Conservation (phyloP, 2,797 vertebrate genomes). For the Lagocephalus sceleratus region DNA sequence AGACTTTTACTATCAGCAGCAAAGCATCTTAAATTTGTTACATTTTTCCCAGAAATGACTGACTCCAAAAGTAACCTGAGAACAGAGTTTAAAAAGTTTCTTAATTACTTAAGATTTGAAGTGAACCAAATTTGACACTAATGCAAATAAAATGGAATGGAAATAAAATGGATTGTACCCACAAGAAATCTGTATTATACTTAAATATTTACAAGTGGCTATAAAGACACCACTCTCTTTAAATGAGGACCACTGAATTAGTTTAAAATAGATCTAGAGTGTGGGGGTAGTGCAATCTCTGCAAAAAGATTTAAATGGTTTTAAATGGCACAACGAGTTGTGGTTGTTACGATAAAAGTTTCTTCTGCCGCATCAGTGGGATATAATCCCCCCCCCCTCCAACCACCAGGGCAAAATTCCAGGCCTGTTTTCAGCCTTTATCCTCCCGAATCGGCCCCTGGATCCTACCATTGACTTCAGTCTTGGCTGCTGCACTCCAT, state of each 20-base stretch:
- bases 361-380: slow-evolving; percentile 2
- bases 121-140: too few relatives aligned
- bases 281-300: neutral
- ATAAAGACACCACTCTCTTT: slow-evolving; percentile 1
- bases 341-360: slow-evolving; percentile 2
- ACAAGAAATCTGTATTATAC: slow-evolving; percentile 5
- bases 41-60: too few relatives aligned
- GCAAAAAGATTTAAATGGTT: neutral
- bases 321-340: too few relatives aligned
- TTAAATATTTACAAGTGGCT: slow-evolving; percentile 10
- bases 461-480: slow-evolving; percentile 41
- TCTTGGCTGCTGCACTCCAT: slow-evolving; percentile 57
- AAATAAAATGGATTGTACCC: slow-evolving; percentile 7
- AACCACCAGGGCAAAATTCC: slow-evolving; percentile 49
- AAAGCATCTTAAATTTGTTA: too few relatives aligned
- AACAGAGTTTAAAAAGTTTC: too few relatives aligned
- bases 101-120: too few relatives aligned
- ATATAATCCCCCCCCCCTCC: slow-evolving; percentile 37
- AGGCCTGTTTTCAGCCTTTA: slow-evolving; percentile 39
- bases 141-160: too few relatives aligned
- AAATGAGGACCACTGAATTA: neutral
- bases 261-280: neutral
- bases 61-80: too few relatives aligned
- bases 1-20: too few relatives aligned
- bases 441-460: slow-evolving; percentile 40